These are phyloP conservation scores for Catostylus mosaicus DNA, from an alignment of 30 jellyfish, hydroid and myxozoan species.

Conservation along the genomic window DNA sequence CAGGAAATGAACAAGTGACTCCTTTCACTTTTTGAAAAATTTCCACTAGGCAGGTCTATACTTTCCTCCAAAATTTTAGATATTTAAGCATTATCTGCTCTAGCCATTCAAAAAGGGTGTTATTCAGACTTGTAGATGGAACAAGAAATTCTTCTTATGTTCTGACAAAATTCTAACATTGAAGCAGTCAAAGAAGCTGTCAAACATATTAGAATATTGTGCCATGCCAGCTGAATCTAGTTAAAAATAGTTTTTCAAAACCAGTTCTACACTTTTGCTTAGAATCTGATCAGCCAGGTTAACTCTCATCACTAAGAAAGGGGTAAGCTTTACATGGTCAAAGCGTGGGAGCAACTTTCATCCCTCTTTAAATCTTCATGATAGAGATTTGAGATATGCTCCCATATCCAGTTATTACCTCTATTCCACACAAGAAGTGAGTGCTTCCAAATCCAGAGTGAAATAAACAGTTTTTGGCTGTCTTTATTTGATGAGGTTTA, in stretches of 20 bases:
- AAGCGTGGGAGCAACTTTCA: constrained; percentile 46
- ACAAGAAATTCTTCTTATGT: not conserved
- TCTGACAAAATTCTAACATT: constrained; percentile 50
- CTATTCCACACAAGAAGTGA: constrained; percentile 39
- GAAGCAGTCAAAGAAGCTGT: constrained; percentile 37
- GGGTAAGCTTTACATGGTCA: constrained; percentile 51
- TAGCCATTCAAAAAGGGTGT: constrained; percentile 48
- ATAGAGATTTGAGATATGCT: constrained; percentile 14
- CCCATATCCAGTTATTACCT: constrained; percentile 35
- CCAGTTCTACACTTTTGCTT: constrained; percentile 10
- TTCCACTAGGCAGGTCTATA: constrained; percentile 9
- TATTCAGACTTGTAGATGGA: constrained; percentile 44
- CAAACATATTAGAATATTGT: constrained; percentile 9
- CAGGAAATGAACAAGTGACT: constrained; percentile 24
- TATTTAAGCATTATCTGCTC: constrained; percentile 1
- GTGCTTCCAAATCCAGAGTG: constrained; percentile 55
- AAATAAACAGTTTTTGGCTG: constrained; percentile 41
- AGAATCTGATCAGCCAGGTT: constrained; percentile 45
- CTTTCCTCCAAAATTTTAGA: constrained; percentile 30
- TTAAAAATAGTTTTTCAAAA: not conserved
- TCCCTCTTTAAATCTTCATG: constrained; percentile 13
- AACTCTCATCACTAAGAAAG: constrained; percentile 50
- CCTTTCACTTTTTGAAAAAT: not conserved
- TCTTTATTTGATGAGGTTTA: constrained; percentile 59
- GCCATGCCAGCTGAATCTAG: constrained; percentile 31